phyloP scores from a whole-genome alignment of 2,113 vertebrate genomes.

The Onychostruthus taczanowskii region DNA sequence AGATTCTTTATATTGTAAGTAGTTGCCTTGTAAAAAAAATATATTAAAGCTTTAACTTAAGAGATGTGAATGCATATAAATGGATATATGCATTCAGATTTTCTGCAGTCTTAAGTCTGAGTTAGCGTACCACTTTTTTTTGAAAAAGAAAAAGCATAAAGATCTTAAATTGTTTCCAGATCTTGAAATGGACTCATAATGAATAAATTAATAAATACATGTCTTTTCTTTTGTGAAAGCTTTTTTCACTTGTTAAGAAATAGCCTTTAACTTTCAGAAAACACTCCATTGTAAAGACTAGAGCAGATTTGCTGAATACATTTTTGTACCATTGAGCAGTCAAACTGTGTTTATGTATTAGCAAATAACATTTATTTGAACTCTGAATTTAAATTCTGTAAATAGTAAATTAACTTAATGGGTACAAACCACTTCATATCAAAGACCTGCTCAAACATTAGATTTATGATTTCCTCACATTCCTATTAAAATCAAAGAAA shows the following conservation, averaged over 20 bases:
- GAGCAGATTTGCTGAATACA: neutral
- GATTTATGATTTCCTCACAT: neutral
- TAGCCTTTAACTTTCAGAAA: neutral
- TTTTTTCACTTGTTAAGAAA: neutral
- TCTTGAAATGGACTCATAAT: neutral
- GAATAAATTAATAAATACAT: neutral
- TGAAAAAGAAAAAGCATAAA: neutral
- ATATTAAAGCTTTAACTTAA: neutral
- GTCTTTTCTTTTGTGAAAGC: neutral
- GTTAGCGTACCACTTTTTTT: neutral
- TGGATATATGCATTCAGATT: neutral
- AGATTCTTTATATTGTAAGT: neutral
- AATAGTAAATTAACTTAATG: neutral
- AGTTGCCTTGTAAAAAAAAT: neutral
- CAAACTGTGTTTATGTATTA: neutral
- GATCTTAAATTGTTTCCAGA: neutral
- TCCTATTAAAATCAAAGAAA: neutral
- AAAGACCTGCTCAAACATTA: neutral
- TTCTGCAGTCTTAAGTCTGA: neutral
- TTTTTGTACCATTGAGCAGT: neutral
- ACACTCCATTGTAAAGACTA: neutral
- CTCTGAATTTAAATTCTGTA: conserved; percentile 10
- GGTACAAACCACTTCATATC: neutral
- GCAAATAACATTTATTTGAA: neutral
- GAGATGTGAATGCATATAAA: neutral